Evolutionary conservation across 2,888 invertebrate genomes (phyloP), one percentile per base, ranked within the genome.

Genomic region (Palloptera scutellata): DNA sequence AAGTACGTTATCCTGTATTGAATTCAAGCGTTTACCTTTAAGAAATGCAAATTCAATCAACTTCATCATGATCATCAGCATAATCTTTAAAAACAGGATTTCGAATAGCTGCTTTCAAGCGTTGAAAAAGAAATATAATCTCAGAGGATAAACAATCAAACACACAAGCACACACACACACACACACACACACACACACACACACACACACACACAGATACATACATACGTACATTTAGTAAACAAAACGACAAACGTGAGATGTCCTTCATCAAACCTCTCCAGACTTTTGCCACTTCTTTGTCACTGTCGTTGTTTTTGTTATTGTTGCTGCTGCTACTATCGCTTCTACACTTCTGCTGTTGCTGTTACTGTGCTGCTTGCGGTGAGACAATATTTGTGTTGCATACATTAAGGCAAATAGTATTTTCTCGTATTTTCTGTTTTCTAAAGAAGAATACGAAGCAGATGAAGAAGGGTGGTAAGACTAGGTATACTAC

Each of bases 361-460:
- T 64, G 64, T 59, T 58, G 55, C 59, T 57, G 52, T 58, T 61
- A 53, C 66, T 72, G n/a, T n/a, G 70, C 73, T 74, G 73, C 65
- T 48, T 64, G 69, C 42, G 66, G 68, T 76, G 73, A 78, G 79
- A 74, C 75, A 79, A 78, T 79, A 80, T 79, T 80, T 79, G 76
- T 68, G 72, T 68, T 75, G 75, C 79, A 77, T 74, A 78, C 77
- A 80, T 75, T 75, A 70, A 60, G 58, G 41, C 60, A 66, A 54
- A 52, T 43, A 12, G 10, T 30, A 19, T 55, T 9, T 30, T 30
- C 30, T 30, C 3, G 2, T 30, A 30, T 30, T 30, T 30, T 30
- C 6, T 30, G 30, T 30, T 30, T 30, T 30, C 30, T 30, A 43
- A 20, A 41, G 17, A 59, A 43, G 13, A 41, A 12, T 11, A 19